Evolutionary conservation across 2,113 vertebrate genomes (phyloP).

Genomic region (Gracilinanus agilis): DNA sequence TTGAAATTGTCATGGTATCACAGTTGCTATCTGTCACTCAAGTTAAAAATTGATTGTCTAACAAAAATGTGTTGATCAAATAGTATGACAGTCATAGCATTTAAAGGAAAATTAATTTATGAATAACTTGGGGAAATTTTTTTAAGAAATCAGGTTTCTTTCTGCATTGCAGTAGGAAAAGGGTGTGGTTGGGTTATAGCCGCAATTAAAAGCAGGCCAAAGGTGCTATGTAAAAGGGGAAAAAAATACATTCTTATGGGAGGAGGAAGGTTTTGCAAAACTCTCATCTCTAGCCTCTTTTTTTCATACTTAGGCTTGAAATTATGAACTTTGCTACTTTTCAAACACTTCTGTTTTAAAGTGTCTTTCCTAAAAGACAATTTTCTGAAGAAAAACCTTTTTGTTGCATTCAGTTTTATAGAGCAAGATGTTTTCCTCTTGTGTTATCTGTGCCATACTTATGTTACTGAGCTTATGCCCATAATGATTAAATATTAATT

Average conservation of each 20-base stretch:
- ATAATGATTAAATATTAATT: background rate
- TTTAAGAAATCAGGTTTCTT: slow-evolving; percentile 25
- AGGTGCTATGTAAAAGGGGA: background rate
- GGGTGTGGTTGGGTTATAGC: background rate
- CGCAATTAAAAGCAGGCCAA: slow-evolving; percentile 1
- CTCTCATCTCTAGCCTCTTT: background rate
- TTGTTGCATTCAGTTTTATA: background rate
- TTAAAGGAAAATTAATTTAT: slow-evolving; percentile 37
- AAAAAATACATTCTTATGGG: background rate
- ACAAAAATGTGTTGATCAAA: slow-evolving; percentile 27
- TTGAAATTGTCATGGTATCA: slow-evolving; percentile 29
- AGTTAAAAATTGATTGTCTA: slow-evolving; percentile 18
- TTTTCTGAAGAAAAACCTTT: background rate
- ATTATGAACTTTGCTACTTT: background rate
- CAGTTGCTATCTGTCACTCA: slow-evolving; percentile 8
- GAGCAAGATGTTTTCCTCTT: background rate
- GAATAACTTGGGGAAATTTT: background rate
- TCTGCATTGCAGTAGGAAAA: background rate
- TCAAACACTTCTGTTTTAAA: slow-evolving; percentile 18
- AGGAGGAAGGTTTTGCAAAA: background rate
- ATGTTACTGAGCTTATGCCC: background rate
- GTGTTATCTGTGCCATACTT: background rate
- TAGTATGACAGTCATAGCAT: background rate
- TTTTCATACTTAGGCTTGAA: background rate
- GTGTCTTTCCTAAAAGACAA: background rate